Evolutionary conservation across 1,140 invertebrate genomes (phyloP).

Genomic region (Psix sp.): DNA sequence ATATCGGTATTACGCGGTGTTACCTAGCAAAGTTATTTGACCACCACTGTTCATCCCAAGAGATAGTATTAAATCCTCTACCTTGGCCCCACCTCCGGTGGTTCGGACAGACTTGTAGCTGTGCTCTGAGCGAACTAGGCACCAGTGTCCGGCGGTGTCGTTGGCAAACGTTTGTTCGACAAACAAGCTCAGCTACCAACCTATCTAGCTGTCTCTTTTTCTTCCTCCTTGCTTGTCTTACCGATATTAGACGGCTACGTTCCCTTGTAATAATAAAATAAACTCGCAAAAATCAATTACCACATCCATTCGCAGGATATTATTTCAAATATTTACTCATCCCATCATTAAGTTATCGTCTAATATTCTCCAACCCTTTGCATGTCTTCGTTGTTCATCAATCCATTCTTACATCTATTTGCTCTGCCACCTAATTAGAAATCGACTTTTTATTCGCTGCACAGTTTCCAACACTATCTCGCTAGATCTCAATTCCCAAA

Average conservation of each 20-base stretch:
- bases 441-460: background rate
- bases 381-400: no score
- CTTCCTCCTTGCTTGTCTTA: slow-evolving; percentile 31
- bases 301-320: no score
- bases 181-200: slow-evolving; percentile 74
- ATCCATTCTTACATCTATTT: no score
- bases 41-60: slow-evolving; percentile 75
- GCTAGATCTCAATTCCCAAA: slow-evolving; percentile 32
- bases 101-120: slow-evolving; percentile 73
- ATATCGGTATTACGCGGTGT: slow-evolving; percentile 71
- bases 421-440: no score
- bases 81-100: slow-evolving; percentile 60
- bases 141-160: slow-evolving; percentile 77
- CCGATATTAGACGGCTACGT: slow-evolving; percentile 33
- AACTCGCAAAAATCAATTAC: no score
- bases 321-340: no score
- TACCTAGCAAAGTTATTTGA: slow-evolving; percentile 76
- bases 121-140: slow-evolving; percentile 70
- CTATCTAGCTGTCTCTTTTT: slow-evolving; percentile 38
- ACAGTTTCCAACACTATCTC: slow-evolving; percentile 1
- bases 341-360: no score
- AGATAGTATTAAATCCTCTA: slow-evolving; percentile 74
- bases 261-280: slow-evolving; percentile 35
- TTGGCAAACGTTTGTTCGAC: slow-evolving; percentile 77
- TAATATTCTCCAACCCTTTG: no score